These are phyloP conservation scores for Antheraea mylitta DNA, from an alignment of 1,140 invertebrate genomes.

Conservation along the genomic window DNA sequence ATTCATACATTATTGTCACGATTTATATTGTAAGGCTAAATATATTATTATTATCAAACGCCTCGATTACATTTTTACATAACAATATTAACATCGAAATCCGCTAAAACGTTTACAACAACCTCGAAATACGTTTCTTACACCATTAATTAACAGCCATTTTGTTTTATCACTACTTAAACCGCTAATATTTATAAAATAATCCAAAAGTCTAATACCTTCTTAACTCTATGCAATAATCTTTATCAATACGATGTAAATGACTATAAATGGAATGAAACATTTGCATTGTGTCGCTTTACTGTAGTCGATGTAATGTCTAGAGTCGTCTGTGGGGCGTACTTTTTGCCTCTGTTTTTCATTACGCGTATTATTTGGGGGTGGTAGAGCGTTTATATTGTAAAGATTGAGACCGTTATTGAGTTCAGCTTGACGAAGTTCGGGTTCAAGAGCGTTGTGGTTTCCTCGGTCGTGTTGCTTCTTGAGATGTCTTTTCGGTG, in stretches of 20 bases:
- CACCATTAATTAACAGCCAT: constrained; percentile 66
- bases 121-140: constrained; percentile 47
- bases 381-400: constrained; percentile 43
- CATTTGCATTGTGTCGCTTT: constrained; percentile 26
- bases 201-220: constrained; percentile 11
- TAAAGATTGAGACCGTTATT: constrained; percentile 62
- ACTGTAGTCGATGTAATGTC: constrained; percentile 52
- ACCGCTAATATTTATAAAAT: constrained; percentile 15
- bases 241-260: constrained; percentile 17
- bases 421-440: constrained; percentile 41
- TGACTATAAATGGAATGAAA: constrained; percentile 19
- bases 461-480: constrained; percentile 50
- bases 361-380: constrained; percentile 53
- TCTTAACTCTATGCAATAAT: neutral
- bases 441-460: constrained; percentile 58
- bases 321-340: constrained; percentile 57
- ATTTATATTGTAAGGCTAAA: constrained; percentile 51
- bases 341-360: constrained; percentile 66
- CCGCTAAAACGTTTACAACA: constrained; percentile 60
- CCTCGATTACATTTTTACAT: constrained; percentile 27
- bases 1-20: constrained; percentile 41
- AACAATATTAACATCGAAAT: constrained; percentile 58
- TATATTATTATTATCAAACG: constrained; percentile 6
- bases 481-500: constrained; percentile 58
- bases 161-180: constrained; percentile 63